A percentile compares a stretch with the other conserved stretches of the same genome.
Evolutionary conservation across 2,113 vertebrate genomes (phyloP).

Genomic region (Kryptolebias marmoratus): DNA sequence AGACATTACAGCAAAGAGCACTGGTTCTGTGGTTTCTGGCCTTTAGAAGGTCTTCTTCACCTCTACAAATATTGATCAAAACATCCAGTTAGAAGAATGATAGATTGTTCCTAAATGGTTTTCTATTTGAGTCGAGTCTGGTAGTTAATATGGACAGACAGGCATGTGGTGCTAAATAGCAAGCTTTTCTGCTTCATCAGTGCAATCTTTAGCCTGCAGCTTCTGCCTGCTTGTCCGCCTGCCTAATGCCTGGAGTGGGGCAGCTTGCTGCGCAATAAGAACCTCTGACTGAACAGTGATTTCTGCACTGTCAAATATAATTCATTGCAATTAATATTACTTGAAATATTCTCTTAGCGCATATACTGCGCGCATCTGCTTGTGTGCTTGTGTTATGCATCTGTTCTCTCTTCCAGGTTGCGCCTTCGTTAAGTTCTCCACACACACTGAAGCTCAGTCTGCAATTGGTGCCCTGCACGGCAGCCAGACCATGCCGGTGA

Average conservation of each 20-base stretch:
- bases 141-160: conserved; percentile 77
- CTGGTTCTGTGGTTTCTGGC: conserved; percentile 23
- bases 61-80: conserved; percentile 36
- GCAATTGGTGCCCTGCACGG: conserved; percentile 97
- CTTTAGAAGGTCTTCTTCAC: conserved; percentile 1
- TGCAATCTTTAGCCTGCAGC: conserved; percentile 75
- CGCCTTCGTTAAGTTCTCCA: conserved; percentile 99
- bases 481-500: conserved; percentile 99
- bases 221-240: conserved; percentile 71
- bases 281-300: conserved; percentile 50
- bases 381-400: conserved; percentile 25
- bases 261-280: conserved; percentile 70
- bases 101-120: conserved; percentile 23
- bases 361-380: neutral
- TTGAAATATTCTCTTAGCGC: conserved; percentile 34
- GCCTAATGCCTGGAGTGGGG: conserved; percentile 62
- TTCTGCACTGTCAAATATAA: conserved; percentile 59
- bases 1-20: conserved; percentile 18
- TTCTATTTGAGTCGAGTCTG: conserved; percentile 44
- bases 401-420: conserved; percentile 86
- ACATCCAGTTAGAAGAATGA: conserved; percentile 29
- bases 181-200: conserved; percentile 80
- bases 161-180: conserved; percentile 78
- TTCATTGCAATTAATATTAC: conserved; percentile 55
- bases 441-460: conserved; percentile 96